phyloP scores from a whole-genome alignment of 1,140 invertebrate species.

The Drosophila busckii region DNA sequence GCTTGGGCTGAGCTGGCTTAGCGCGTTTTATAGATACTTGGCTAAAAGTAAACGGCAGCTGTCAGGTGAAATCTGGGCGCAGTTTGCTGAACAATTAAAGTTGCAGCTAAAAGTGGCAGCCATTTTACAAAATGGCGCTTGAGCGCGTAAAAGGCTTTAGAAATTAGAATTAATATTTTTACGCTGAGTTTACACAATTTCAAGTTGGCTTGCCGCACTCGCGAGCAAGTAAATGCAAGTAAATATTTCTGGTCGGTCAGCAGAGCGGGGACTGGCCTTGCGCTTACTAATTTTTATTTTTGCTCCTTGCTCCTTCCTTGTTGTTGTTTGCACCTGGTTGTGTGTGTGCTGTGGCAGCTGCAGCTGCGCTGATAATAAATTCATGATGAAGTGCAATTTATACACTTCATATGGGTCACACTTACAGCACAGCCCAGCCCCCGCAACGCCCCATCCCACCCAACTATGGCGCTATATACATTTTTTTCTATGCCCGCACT shows the following conservation, averaged over 20 bases:
- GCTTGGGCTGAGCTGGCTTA: no score
- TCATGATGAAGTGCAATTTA: conserved; percentile 76
- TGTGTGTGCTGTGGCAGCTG: conserved; percentile 54
- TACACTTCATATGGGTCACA: conserved; percentile 66
- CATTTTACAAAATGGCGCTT: conserved; percentile 37
- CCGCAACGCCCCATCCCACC: not conserved
- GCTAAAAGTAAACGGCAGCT: conserved; percentile 12
- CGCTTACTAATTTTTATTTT: not conserved
- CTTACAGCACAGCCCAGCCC: not conserved
- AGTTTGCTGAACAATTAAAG: conserved; percentile 55
- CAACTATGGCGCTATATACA: no score
- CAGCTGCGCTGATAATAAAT: conserved; percentile 72
- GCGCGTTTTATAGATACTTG: no score
- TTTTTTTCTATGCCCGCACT: not conserved
- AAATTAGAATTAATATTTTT: conserved; percentile 76
- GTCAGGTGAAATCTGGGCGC: conserved; percentile 17
- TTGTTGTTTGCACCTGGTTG: conserved; percentile 29
- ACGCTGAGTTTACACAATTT: conserved; percentile 67
- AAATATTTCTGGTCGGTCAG: conserved; percentile 60
- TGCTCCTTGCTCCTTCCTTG: conserved; percentile 1
- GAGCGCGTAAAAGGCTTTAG: conserved; percentile 25
- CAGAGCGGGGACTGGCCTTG: no score
- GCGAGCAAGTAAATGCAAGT: conserved; percentile 51
- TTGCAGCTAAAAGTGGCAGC: conserved; percentile 39
- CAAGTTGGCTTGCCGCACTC: conserved; percentile 71